Evolutionary conservation across 2,113 vertebrate species (phyloP).

Genomic region (Embiotoca jacksoni): DNA sequence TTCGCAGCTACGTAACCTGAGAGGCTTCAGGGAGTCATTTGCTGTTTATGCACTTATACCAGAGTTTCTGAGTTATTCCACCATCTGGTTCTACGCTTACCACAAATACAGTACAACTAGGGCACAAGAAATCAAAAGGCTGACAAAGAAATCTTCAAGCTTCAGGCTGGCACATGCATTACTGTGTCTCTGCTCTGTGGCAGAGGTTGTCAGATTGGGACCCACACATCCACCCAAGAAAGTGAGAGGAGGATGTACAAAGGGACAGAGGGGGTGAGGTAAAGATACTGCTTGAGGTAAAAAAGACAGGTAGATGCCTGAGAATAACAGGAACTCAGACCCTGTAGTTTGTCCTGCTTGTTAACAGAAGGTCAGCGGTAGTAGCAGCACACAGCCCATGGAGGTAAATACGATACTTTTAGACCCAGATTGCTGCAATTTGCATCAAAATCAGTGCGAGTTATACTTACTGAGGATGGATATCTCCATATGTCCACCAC

Average conservation of each 20-base stretch:
- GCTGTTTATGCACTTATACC: slow-evolving; percentile 29
- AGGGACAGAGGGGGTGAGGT: too few species aligned
- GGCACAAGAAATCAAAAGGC: slow-evolving; percentile 9
- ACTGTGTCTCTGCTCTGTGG: background rate
- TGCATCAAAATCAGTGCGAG: too few species aligned
- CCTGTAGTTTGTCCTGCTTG: background rate
- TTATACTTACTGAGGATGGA: too few species aligned
- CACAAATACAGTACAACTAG: slow-evolving; percentile 7
- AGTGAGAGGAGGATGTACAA: too few species aligned
- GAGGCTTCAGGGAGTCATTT: slow-evolving; percentile 49
- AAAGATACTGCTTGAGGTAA: too few species aligned
- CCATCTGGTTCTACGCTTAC: slow-evolving; percentile 47
- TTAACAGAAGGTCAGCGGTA: background rate
- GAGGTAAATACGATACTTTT: background rate
- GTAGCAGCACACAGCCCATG: background rate
- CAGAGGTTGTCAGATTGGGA: background rate
- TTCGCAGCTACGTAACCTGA: slow-evolving; percentile 43
- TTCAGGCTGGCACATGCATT: background rate
- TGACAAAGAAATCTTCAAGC: slow-evolving; percentile 21
- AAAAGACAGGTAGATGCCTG: too few species aligned
- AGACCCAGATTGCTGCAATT: too few species aligned
- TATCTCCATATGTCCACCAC: too few species aligned
- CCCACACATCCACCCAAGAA: too few species aligned
- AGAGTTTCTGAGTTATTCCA: slow-evolving; percentile 20
- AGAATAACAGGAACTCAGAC: background rate